These are phyloP conservation scores for Pogonocherus hispidulus DNA, from an alignment of 2,888 invertebrate species.

Conservation along the genomic window DNA sequence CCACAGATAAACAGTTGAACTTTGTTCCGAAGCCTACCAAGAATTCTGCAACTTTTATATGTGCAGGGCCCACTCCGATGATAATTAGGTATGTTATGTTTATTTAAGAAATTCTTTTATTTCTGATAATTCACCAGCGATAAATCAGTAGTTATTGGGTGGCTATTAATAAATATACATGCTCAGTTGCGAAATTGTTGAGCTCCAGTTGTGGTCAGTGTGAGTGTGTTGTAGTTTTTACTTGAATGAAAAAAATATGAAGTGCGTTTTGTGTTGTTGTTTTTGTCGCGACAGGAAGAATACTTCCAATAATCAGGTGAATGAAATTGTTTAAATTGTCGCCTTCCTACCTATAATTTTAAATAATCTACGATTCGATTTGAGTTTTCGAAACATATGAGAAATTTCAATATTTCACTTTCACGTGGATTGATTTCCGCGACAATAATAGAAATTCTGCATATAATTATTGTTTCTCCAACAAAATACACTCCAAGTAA, in stretches of 20 bases:
- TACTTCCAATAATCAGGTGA: conserved; percentile 12
- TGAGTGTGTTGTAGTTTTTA: background rate
- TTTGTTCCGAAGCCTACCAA: conserved; percentile 21
- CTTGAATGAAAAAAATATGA: conserved; percentile 15
- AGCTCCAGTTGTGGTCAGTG: conserved; percentile 19
- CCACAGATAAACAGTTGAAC: conserved; percentile 23
- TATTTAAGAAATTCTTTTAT: conserved; percentile 28
- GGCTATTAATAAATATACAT: conserved; percentile 24
- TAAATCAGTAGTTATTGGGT: conserved; percentile 14
- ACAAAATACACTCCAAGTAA: background rate
- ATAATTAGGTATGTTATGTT: conserved; percentile 30
- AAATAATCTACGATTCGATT: background rate
- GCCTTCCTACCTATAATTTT: background rate
- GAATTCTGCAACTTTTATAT: conserved; percentile 15
- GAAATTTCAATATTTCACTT: conserved; percentile 26
- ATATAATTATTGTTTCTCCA: conserved; percentile 1
- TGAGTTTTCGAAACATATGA: background rate
- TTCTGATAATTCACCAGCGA: conserved; percentile 26
- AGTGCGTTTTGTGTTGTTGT: conserved; percentile 20
- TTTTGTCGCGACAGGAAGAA: conserved; percentile 3
- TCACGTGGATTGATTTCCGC: conserved; percentile 12
- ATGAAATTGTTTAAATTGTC: conserved; percentile 1
- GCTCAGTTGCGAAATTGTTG: conserved; percentile 29
- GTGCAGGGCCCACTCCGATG: conserved; percentile 20
- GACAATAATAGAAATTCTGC: conserved; percentile 23